phyloP scores from a whole-genome alignment of 2,888 invertebrate species.

The Bhutanitis thaidina region DNA sequence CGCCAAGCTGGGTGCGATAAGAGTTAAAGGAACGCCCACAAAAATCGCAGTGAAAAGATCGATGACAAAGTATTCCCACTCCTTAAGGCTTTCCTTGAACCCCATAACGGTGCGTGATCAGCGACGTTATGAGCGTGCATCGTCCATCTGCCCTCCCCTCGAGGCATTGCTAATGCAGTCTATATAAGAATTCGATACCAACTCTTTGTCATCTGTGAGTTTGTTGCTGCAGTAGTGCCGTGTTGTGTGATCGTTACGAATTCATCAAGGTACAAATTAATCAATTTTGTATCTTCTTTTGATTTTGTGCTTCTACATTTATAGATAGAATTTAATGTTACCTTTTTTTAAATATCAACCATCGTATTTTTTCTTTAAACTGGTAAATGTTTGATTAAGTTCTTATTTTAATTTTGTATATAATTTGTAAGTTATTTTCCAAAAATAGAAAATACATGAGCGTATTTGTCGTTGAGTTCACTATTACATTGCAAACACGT shows the following conservation, averaged over 20 bases:
- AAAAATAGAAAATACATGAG: background rate
- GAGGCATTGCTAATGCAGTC: constrained; percentile 50
- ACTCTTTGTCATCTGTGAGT: constrained; percentile 63
- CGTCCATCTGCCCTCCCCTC: constrained; percentile 52
- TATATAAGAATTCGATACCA: constrained; percentile 68
- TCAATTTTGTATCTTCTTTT: constrained; percentile 18
- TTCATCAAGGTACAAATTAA: constrained; percentile 47
- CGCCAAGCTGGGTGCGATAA: background rate
- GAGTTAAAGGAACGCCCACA: background rate
- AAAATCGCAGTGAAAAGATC: background rate
- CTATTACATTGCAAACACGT: constrained; percentile 46
- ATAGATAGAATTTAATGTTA: too few species aligned
- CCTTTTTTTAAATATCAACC: too few species aligned
- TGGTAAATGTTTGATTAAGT: too few species aligned
- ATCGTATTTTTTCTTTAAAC: too few species aligned
- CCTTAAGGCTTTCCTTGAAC: constrained; percentile 40
- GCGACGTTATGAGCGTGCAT: constrained; percentile 28
- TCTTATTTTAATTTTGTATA: too few species aligned
- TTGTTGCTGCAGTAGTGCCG: constrained; percentile 68
- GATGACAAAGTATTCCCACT: background rate
- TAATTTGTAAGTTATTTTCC: background rate
- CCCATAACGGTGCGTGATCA: constrained; percentile 36
- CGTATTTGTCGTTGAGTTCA: constrained; percentile 8
- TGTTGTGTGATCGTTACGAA: constrained; percentile 63
- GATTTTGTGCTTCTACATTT: background rate